Evolutionary conservation across 2,797 vertebrate species (phyloP), one percentile per base, ranked within the genome.

Genomic region (Anabas testudineus): DNA sequence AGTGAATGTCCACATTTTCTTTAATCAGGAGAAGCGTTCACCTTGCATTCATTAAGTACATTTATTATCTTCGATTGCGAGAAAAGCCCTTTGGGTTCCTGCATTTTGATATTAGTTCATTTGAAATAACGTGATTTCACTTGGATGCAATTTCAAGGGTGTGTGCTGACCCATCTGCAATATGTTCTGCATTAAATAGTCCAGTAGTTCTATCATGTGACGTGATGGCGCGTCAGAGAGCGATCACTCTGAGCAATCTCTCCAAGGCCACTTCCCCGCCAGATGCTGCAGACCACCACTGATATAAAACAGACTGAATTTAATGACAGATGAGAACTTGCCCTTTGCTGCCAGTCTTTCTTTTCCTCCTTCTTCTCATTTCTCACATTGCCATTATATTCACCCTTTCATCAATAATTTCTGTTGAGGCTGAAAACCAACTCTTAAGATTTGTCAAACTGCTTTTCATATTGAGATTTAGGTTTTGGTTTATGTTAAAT

Each of bases 241-340:
- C 64, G 18, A 54, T 81, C 58, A 48, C 58, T 81, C 45, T n/a
- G n/a, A n/a, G n/a, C n/a, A n/a, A n/a, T n/a, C n/a, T n/a, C n/a
- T n/a, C 54, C 78, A 85, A 81, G 79, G 79, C 60, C 68, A 76
- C 73, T 80, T 80, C 71, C 42, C 42, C 34, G 76, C 72, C 84
- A 88, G 78, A 89, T 82, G 78, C 41, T 54, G 54, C 30, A 72
- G 79, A 61, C 48, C 52, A 71, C 59, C 26, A 6, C 49, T 70
- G 71, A 89, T 73, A 62, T 74, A 72, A 85, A 83, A 70, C 81
- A 85, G 80, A 41, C 74, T 66, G 61, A 34, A 59, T 76, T 59
- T 73, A 71, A 62, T 36, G 68, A 71, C 72, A 69, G 57, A 85
- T 72, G 71, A 79, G 69, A 68, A 54, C 52, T 84, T 78, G 14